Base-by-base conservation (phyloP, 2,113 vertebrate genomes). In the Crypturellus undulatus region DNA sequence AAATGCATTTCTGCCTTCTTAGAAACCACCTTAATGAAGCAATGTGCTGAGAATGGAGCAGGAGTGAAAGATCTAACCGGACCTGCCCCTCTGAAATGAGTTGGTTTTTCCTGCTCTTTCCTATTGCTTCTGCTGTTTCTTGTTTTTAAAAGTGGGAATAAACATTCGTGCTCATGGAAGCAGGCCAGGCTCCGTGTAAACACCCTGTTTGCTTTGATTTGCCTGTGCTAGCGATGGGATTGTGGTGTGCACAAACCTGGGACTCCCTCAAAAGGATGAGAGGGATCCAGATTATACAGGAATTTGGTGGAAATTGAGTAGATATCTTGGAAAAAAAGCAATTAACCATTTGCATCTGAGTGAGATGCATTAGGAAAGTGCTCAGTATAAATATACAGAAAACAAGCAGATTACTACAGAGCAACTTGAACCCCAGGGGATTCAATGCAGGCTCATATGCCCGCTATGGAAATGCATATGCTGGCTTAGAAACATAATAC, bases 401-500 rank as follows among this genome's bases (percentile, higher is more conserved):
- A 63, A 7, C 22, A 25, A 89, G 28, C 5, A 1, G 3, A 2
- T 14, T 10, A 8, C 32, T 59, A 1, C 6, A 43, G 52, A 78
- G 65, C 30, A 64, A 8, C 47, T 58, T 36, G 67, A n/a, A 28
- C 25, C 67, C 71, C 42, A 10, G 43, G 47, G 67, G 18, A 18
- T 1, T 21, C 54, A 24, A 7, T 3, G 0, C 17, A 11, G 52
- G 1, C 18, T 43, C 34, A 22, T 24, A 30, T 52, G 15, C 82
- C 56, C n/a, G 62, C 86, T 11, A 0, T 38, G 56, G 72, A 58
- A 42, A 34, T 12, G 56, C 45, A 8, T 26, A 1, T 19, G 25
- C 30, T 49, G 67, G 9, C 21, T 30, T 60, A 11, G 49, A 52
- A 52, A 47, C 1, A 25, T 5, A 58, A 17, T 12, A 5, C 19